Evolutionary conservation across 2,888 invertebrate genomes (phyloP).

Genomic region (Deroplatys truncata): DNA sequence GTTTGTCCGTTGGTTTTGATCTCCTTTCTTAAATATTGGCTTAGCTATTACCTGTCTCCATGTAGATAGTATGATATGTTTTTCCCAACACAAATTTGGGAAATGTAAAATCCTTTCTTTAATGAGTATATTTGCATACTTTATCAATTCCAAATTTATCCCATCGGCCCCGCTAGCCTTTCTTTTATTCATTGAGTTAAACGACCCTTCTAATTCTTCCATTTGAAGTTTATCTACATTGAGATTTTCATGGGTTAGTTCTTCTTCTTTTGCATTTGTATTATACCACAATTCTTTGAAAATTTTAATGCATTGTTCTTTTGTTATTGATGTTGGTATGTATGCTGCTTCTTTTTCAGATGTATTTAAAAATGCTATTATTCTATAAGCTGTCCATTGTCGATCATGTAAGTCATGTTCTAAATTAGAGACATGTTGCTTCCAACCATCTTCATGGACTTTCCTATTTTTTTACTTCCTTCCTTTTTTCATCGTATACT

Average conservation of each 20-base stretch:
- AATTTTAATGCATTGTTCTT: neutral
- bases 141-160: neutral
- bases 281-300: neutral
- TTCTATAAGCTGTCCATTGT: neutral
- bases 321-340: neutral
- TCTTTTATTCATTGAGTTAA: neutral
- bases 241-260: neutral
- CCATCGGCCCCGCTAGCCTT: neutral
- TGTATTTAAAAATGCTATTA: neutral
- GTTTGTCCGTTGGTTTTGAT: neutral
- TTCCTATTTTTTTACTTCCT: neutral
- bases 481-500: neutral
- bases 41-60: neutral
- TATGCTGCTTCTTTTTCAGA: neutral
- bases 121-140: neutral
- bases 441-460: neutral
- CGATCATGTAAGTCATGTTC: neutral
- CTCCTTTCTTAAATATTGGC: neutral
- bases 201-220: neutral
- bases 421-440: neutral
- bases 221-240: neutral
- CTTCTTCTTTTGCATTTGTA: neutral
- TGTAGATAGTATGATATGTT: neutral
- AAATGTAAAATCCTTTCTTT: neutral
- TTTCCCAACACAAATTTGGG: neutral